Conservation (phyloP, 2,888 invertebrate species). For the Drosophila mulleri region DNA sequence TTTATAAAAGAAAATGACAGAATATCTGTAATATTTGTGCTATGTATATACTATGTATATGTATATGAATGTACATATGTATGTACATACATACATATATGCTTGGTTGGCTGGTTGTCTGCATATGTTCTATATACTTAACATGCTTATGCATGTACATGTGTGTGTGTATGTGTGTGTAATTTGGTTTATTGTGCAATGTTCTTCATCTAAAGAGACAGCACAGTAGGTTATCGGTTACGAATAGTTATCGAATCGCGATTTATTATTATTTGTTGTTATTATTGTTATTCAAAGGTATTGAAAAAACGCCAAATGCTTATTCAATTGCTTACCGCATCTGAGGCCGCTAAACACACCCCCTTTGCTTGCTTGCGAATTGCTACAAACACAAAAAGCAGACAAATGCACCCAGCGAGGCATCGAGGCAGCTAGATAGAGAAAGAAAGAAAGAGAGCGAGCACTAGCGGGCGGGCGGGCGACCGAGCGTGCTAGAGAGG, state of each 20-base stretch:
- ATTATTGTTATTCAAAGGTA: slow-evolving; percentile 1
- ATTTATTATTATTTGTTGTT: slow-evolving; percentile 3
- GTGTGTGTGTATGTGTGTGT: background rate
- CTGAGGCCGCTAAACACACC: slow-evolving; percentile 17
- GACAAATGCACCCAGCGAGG: slow-evolving; percentile 1
- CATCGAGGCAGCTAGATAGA: background rate
- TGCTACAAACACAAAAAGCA: slow-evolving; percentile 3
- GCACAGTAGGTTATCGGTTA: background rate
- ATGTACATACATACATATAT: no score
- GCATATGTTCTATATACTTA: slow-evolving; percentile 6
- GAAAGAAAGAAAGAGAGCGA: background rate
- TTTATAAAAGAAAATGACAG: slow-evolving; percentile 35
- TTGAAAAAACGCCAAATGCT: slow-evolving; percentile 22
- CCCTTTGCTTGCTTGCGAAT: background rate
- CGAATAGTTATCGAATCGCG: slow-evolving; percentile 16
- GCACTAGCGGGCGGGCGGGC: background rate
- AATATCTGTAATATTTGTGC: background rate
- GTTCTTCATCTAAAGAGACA: background rate
- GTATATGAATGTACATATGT: background rate
- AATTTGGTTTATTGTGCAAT: background rate
- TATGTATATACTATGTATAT: background rate
- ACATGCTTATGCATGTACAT: background rate
- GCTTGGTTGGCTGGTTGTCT: background rate
- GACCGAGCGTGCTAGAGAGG: background rate
- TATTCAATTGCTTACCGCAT: slow-evolving; percentile 64